Percentiles rank a stretch among this genome's conserved stretches.
Conservation (phyloP, 1,140 invertebrate species). For the Heliconius nattereri region DNA sequence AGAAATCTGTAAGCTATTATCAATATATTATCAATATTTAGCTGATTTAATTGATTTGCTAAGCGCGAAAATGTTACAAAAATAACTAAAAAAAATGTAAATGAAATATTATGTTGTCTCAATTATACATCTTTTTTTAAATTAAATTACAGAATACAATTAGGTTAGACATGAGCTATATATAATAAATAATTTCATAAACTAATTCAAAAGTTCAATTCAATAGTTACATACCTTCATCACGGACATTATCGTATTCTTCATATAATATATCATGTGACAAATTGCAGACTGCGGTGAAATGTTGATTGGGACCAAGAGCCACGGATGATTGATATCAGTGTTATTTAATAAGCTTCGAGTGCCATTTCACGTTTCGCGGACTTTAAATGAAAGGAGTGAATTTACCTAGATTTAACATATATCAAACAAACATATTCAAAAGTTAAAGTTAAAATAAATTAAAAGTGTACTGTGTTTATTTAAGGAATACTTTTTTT, state of each 20-base stretch:
- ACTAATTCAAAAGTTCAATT: slow-evolving; percentile 26
- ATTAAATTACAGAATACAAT: too few species aligned
- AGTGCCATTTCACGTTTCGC: background rate
- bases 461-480: too few species aligned
- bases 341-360: slow-evolving; percentile 15
- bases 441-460: too few species aligned
- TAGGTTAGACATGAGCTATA: background rate
- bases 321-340: slow-evolving; percentile 23
- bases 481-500: too few species aligned
- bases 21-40: too few species aligned
- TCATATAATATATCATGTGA: slow-evolving; percentile 40
- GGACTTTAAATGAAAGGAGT: background rate
- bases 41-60: too few species aligned
- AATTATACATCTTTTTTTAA: too few species aligned
- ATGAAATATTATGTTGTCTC: too few species aligned
- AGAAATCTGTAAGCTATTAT: background rate
- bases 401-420: too few species aligned
- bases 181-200: background rate
- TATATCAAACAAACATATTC: too few species aligned
- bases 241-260: slow-evolving; percentile 33
- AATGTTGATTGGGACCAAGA: slow-evolving; percentile 33
- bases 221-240: slow-evolving; percentile 24
- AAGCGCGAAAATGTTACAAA: too few species aligned
- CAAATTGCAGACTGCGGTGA: slow-evolving; percentile 30
- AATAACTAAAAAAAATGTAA: too few species aligned